These are phyloP conservation scores for Plumapathes pennacea DNA, from an alignment of 92 coral and sea anemone species.

Conservation along the genomic window DNA sequence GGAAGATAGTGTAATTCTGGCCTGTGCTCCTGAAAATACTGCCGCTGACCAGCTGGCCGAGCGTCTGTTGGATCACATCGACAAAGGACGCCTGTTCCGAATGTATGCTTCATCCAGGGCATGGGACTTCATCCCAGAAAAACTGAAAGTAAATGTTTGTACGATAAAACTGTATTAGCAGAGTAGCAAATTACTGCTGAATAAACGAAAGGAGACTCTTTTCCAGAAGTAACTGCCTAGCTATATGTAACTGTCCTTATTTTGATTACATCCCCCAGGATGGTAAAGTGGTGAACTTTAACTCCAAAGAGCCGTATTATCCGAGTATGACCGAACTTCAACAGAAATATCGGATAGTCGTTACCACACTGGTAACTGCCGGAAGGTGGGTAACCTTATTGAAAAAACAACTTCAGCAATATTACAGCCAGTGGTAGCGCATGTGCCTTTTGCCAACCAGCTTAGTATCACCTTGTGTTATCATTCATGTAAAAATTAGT, in stretches of 20 bases:
- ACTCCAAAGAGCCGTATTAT: slow-evolving; percentile 36
- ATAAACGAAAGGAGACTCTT: no score
- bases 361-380: slow-evolving; percentile 71
- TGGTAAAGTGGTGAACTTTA: slow-evolving; percentile 42
- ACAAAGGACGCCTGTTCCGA: slow-evolving; percentile 57
- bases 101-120: slow-evolving; percentile 81
- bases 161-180: no score
- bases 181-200: no score
- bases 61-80: slow-evolving; percentile 58
- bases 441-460: not conserved
- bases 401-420: no score
- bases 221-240: no score
- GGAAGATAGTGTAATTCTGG: slow-evolving; percentile 55
- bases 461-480: no score
- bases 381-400: slow-evolving; percentile 47
- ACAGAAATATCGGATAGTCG: slow-evolving; percentile 46
- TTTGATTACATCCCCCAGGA: no score
- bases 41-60: slow-evolving; percentile 83
- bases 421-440: not conserved
- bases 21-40: slow-evolving; percentile 87
- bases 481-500: no score
- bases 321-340: slow-evolving; percentile 27
- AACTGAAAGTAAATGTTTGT: slow-evolving; percentile 51
- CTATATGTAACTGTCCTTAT: no score
- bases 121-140: slow-evolving; percentile 66